Conservation (phyloP, 1,140 invertebrate species). For the Sesamia nonagrioides region DNA sequence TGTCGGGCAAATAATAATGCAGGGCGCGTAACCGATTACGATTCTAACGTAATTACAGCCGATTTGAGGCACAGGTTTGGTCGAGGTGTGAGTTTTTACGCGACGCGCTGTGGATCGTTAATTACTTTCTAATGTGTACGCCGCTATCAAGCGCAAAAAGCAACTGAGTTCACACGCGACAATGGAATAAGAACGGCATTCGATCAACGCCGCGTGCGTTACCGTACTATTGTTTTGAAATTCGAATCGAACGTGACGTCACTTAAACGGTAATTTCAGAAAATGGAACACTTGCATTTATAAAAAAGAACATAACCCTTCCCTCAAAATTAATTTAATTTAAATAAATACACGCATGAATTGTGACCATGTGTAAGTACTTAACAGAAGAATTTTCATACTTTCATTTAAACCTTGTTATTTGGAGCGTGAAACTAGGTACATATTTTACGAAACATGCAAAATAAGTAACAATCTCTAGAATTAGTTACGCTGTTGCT, state of each 20-base stretch:
- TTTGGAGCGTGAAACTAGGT: slow-evolving; percentile 86
- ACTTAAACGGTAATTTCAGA: slow-evolving; percentile 74
- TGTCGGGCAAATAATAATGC: slow-evolving; percentile 70
- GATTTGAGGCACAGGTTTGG: slow-evolving; percentile 63
- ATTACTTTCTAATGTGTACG: slow-evolving; percentile 81
- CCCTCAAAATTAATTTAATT: not conserved
- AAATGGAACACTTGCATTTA: slow-evolving; percentile 57
- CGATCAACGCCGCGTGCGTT: slow-evolving; percentile 66
- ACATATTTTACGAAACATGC: slow-evolving; percentile 87
- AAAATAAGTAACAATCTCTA: slow-evolving; percentile 86
- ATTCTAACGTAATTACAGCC: slow-evolving; percentile 71
- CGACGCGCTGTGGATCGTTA: slow-evolving; percentile 67
- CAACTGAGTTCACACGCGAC: slow-evolving; percentile 74
- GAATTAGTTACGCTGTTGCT: slow-evolving; percentile 86
- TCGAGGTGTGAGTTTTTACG: slow-evolving; percentile 63
- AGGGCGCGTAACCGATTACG: slow-evolving; percentile 70
- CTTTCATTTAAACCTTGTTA: slow-evolving; percentile 82
- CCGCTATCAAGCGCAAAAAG: slow-evolving; percentile 67
- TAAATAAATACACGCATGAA: slow-evolving; percentile 34
- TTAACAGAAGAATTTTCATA: slow-evolving; percentile 63
- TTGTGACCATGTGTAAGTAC: slow-evolving; percentile 33
- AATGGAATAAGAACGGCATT: slow-evolving; percentile 69
- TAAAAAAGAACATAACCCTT: slow-evolving; percentile 2
- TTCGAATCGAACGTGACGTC: slow-evolving; percentile 74
- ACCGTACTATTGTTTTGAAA: slow-evolving; percentile 82